Evolutionary conservation across 2,797 vertebrate genomes (phyloP).

Genomic region (Pseudotriccus pelzelni): DNA sequence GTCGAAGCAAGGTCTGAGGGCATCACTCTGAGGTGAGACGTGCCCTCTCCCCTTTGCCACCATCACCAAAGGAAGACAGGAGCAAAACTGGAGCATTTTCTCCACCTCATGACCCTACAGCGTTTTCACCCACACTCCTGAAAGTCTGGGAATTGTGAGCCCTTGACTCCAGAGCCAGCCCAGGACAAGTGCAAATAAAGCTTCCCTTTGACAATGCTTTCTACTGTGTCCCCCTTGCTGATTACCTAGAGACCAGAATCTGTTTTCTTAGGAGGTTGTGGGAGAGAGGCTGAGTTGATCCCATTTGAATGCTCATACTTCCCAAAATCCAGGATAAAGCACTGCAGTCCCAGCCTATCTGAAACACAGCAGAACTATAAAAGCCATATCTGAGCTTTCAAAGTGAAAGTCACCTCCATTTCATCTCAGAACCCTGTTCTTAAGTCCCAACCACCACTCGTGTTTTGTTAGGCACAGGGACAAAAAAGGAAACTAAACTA

Average conservation of each 20-base stretch:
- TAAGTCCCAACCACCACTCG: background rate
- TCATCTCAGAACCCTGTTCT: background rate
- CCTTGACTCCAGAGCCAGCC: fast-evolving
- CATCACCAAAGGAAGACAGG: background rate
- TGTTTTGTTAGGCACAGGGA: background rate
- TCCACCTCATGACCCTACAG: background rate
- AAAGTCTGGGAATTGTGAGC: background rate
- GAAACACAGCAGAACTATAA: background rate
- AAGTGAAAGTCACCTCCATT: background rate
- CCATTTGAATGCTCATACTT: background rate
- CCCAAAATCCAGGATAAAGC: background rate
- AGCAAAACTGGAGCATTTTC: background rate
- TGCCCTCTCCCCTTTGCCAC: background rate
- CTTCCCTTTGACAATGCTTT: background rate
- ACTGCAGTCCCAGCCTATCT: background rate
- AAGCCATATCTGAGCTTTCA: background rate
- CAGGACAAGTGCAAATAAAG: background rate
- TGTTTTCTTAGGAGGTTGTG: background rate
- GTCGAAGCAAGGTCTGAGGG: background rate
- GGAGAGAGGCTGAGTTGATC: background rate
- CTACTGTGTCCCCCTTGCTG: fast-evolving
- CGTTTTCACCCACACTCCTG: fast-evolving
- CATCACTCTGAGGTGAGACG: fast-evolving
- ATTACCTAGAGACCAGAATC: fast-evolving
- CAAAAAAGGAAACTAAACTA: background rate